Percentiles rank a stretch among this genome's conserved stretches.
phyloP scores from a whole-genome alignment of 2,888 invertebrate species.

The Plagodis dolabraria region DNA sequence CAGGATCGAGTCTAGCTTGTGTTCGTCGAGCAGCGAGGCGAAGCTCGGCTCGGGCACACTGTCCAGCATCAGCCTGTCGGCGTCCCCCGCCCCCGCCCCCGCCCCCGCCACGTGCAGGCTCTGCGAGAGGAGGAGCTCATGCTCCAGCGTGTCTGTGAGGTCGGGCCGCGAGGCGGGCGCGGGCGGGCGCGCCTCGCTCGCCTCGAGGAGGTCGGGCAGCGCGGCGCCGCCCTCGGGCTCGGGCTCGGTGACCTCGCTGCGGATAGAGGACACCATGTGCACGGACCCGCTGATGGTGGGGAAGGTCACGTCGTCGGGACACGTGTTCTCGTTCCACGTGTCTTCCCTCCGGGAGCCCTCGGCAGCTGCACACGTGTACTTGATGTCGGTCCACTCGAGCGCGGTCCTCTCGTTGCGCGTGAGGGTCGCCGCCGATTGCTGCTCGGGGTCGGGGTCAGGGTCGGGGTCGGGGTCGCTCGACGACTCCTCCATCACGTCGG shows the following conservation, averaged over 20 bases:
- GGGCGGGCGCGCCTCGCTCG: slow-evolving; percentile 54
- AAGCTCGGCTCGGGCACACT: slow-evolving; percentile 65
- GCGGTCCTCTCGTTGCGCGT: slow-evolving; percentile 42
- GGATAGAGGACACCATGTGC: slow-evolving; percentile 88
- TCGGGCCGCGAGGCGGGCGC: slow-evolving; percentile 66
- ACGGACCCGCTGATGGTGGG: slow-evolving; percentile 92
- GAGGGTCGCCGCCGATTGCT: slow-evolving; percentile 42
- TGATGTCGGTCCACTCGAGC: slow-evolving; percentile 68
- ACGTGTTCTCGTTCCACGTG: slow-evolving; percentile 93
- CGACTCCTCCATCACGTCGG: slow-evolving; percentile 71
- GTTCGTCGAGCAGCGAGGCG: slow-evolving; percentile 75
- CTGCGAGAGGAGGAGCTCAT: slow-evolving; percentile 44
- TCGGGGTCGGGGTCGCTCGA: slow-evolving; percentile 59
- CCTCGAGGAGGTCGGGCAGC: slow-evolving; percentile 75
- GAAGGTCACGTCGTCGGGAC: slow-evolving; percentile 91
- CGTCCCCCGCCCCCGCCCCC: too few species aligned
- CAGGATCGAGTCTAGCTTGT: slow-evolving; percentile 86
- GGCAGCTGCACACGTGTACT: slow-evolving; percentile 41
- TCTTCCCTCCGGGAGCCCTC: slow-evolving; percentile 80
- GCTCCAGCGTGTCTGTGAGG: slow-evolving; percentile 66
- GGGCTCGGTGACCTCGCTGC: slow-evolving; percentile 66
- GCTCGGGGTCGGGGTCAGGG: slow-evolving; percentile 44
- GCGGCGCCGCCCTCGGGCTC: too few species aligned
- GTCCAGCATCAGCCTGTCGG: slow-evolving; percentile 51
- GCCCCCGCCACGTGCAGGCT: slow-evolving; percentile 35